A percentile compares a stretch with the other conserved stretches of the same genome.
Evolutionary conservation across 1,140 invertebrate species (phyloP).

Genomic region (Heliconius eleuchia): DNA sequence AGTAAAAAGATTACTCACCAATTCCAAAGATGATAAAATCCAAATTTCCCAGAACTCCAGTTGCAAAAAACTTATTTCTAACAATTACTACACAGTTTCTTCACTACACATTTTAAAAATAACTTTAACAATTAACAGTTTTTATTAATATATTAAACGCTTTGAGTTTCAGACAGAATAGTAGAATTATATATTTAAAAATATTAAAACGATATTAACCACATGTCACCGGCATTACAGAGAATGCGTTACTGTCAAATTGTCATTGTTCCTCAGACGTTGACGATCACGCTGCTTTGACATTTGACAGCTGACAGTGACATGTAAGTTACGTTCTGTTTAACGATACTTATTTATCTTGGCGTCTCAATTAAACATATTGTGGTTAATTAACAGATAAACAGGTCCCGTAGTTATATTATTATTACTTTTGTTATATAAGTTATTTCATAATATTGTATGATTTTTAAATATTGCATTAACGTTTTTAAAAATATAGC

Average conservation of each 20-base stretch:
- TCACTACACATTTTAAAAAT: constrained; percentile 45
- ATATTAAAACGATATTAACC: background rate
- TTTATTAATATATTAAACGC: constrained; percentile 14
- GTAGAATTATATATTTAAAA: constrained; percentile 37
- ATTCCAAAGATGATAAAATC: constrained; percentile 67
- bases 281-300: constrained; percentile 16
- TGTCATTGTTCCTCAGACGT: background rate
- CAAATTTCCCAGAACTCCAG: constrained; percentile 67
- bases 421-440: too few species aligned
- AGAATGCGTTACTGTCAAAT: constrained; percentile 36
- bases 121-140: constrained; percentile 26
- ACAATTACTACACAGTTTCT: constrained; percentile 52
- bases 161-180: constrained; percentile 26
- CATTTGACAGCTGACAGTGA: constrained; percentile 22
- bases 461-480: too few species aligned
- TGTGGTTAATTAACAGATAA: too few species aligned
- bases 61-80: constrained; percentile 42
- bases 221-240: constrained; percentile 31
- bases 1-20: constrained; percentile 65
- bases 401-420: too few species aligned
- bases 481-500: too few species aligned
- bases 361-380: background rate
- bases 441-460: too few species aligned
- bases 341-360: background rate
- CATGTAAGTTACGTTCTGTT: constrained; percentile 10